phyloP scores from a whole-genome alignment of 2,797 vertebrate genomes.

The Gobio occitaniae region DNA sequence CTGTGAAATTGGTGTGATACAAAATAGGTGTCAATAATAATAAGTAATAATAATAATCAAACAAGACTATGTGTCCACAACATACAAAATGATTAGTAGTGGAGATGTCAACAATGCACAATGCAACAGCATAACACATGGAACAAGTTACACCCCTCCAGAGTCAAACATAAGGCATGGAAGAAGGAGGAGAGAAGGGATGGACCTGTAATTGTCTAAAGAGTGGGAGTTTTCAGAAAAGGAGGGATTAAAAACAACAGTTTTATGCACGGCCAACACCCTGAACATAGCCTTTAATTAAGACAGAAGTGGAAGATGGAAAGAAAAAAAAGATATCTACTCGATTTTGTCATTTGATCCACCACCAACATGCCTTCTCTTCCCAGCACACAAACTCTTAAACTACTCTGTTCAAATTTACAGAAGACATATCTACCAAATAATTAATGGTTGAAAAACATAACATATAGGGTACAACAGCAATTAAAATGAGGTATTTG shows the following conservation, averaged over 20 bases:
- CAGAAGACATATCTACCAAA: no score
- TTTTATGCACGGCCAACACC: conserved; percentile 46
- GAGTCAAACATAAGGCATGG: neutral
- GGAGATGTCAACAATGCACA: neutral
- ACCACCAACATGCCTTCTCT: neutral
- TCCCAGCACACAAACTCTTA: neutral
- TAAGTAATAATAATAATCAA: neutral
- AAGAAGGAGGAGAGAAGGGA: neutral
- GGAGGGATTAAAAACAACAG: neutral
- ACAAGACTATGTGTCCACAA: neutral
- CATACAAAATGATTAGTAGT: neutral
- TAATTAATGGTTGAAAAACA: no score
- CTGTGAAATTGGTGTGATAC: neutral
- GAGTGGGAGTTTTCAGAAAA: conserved; percentile 23
- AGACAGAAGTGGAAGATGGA: neutral
- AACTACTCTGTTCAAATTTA: neutral
- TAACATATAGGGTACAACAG: no score
- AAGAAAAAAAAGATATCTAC: neutral
- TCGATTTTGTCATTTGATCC: neutral
- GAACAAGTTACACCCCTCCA: neutral
- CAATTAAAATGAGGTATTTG: no score
- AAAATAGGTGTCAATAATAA: neutral
- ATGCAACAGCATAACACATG: neutral
- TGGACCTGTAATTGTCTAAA: neutral
- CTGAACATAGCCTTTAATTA: conserved; percentile 29